These are phyloP conservation scores for Coregonus suidteri DNA, from an alignment of 2,797 vertebrate genomes.

Conservation along the genomic window DNA sequence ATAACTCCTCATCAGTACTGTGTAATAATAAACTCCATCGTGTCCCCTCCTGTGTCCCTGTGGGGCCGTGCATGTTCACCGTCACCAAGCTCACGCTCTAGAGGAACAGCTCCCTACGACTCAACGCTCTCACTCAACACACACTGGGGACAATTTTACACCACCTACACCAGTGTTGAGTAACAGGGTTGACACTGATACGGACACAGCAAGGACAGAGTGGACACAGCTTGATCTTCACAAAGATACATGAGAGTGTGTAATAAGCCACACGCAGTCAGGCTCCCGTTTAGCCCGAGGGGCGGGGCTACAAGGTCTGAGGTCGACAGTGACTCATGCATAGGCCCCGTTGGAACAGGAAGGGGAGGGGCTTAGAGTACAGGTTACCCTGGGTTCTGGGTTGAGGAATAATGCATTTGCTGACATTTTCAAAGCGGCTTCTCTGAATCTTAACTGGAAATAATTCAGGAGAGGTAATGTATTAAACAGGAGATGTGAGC, in stretches of 20 bases:
- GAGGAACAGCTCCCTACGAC: too few relatives aligned
- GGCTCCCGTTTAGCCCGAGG: background rate
- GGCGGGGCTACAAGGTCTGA: slow-evolving; percentile 1
- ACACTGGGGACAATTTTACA: background rate
- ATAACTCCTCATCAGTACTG: too few relatives aligned
- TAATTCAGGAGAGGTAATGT: background rate
- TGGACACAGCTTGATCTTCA: slow-evolving; percentile 2
- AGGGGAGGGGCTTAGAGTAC: background rate
- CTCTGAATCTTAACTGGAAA: background rate
- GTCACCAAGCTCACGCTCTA: too few relatives aligned
- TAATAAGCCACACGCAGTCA: slow-evolving; percentile 6
- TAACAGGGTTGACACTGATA: slow-evolving; percentile 9
- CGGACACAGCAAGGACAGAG: background rate
- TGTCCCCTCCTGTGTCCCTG: too few relatives aligned
- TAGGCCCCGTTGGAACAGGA: background rate
- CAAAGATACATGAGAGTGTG: background rate
- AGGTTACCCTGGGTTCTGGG: background rate
- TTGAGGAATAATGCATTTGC: slow-evolving; percentile 37
- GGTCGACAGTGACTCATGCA: slow-evolving; percentile 33
- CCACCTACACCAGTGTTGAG: slow-evolving; percentile 5
- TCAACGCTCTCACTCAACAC: too few relatives aligned
- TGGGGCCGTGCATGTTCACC: too few relatives aligned
- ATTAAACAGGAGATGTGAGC: background rate
- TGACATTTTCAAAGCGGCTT: slow-evolving; percentile 53
- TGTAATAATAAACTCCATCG: too few relatives aligned